Base-by-base conservation (phyloP, 2,113 vertebrate species). In the Hippocampus mohnikei region DNA sequence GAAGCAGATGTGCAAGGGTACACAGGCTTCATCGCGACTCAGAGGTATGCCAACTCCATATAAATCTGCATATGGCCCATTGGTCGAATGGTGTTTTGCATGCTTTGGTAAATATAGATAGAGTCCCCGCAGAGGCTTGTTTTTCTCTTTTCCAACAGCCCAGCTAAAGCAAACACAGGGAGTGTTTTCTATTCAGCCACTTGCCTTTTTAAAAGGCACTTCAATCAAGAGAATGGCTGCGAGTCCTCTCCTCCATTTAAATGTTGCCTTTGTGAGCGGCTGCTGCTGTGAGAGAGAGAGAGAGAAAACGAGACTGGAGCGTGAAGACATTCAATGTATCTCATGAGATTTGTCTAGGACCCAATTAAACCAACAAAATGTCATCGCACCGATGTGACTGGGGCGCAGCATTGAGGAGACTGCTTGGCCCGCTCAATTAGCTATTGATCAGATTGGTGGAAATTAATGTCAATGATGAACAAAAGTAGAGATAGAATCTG, bases 401-500 rank as follows among this genome's bases (percentile, higher is more conserved):
- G 53, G 25, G 15, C 40, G 68, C 46, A 65, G n/a, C 53, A 18
- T 18, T 70, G 60, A 53, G 29, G 60, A 71, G 70, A 73, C 61
- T 74, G 74, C 74, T 84, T 76, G 27, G 42, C 71, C 66, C 64
- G 72, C 85, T 90, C 85, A 88, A 89, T 89, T 88, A 90, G 85
- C 72, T 86, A 89, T 88, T 86, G 86, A 90, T 91, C 83, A 87
- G 75, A 86, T 85, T 79, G 84, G 77, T 77, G 83, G 74, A 86
- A 78, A 74, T 18, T 27, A 89, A 86, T 88, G 83, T 88, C 88
- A 90, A 90, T 88, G 85, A 89, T 86, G 85, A 87, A 88, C 84
- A 84, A 80, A 89, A 80, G 74, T 67, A 70, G 66, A 88, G 90
- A 89, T 86, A 87, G 82, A 78, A 88, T 91, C 88, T 88, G 81